phyloP scores from a whole-genome alignment of 1,140 invertebrate genomes.

The Heliconius hewitsoni region DNA sequence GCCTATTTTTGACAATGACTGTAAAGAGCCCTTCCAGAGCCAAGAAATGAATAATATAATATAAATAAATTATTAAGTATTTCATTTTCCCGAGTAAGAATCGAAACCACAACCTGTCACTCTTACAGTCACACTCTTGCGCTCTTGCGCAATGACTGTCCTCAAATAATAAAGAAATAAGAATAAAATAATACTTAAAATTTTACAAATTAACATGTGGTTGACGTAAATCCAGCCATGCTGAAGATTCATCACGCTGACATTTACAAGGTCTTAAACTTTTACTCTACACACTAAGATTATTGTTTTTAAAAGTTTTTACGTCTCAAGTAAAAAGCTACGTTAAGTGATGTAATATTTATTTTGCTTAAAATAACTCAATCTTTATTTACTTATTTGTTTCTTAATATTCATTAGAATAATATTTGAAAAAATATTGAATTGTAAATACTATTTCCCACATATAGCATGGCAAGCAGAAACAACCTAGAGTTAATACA shows the following conservation, averaged over 20 bases:
- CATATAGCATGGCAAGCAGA: not conserved
- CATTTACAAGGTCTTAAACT: conserved; percentile 49
- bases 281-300: conserved; percentile 34
- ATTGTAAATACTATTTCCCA: not conserved
- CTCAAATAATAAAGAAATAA: too few relatives aligned
- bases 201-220: conserved; percentile 24
- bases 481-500: too few relatives aligned
- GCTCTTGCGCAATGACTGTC: too few relatives aligned
- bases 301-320: conserved; percentile 20
- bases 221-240: conserved; percentile 17
- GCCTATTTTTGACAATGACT: too few relatives aligned
- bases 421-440: not conserved
- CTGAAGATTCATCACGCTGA: conserved; percentile 44
- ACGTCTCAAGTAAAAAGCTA: not conserved
- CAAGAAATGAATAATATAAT: too few relatives aligned
- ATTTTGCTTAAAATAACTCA: not conserved
- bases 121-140: too few relatives aligned
- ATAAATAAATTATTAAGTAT: too few relatives aligned
- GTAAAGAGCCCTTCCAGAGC: too few relatives aligned
- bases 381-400: not conserved
- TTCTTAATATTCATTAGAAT: not conserved
- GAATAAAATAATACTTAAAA: not conserved
- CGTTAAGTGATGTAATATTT: not conserved
- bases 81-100: too few relatives aligned
- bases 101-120: too few relatives aligned